Conservation (phyloP, 1,140 invertebrate genomes). For the Anastrepha obliqua region DNA sequence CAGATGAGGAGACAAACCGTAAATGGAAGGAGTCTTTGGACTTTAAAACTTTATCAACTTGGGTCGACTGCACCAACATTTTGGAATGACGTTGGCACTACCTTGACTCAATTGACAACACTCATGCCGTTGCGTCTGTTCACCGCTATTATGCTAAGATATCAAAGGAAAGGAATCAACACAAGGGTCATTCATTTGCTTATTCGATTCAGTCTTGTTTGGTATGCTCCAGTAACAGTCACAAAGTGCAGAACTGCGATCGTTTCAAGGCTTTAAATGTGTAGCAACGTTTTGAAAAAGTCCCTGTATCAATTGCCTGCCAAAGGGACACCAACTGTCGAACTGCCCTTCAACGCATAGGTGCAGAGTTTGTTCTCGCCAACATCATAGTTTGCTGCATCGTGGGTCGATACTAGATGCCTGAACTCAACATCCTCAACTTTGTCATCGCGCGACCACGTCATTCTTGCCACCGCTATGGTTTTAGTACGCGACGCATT, state of each 20-base stretch:
- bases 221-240: not conserved
- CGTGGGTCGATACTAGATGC: not conserved
- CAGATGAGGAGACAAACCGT: not conserved
- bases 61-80: not conserved
- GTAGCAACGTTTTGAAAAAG: not conserved
- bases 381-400: not conserved
- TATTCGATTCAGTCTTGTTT: not conserved
- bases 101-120: not conserved
- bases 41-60: not conserved
- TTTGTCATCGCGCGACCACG: not conserved
- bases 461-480: not conserved
- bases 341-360: not conserved
- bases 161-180: not conserved
- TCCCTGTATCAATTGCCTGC: not conserved
- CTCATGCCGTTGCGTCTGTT: not conserved
- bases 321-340: not conserved
- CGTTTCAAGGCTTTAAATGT: not conserved
- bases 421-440: not conserved
- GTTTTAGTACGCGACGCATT: not conserved
- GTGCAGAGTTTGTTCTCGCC: not conserved
- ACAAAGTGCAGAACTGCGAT: not conserved
- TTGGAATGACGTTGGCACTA: not conserved
- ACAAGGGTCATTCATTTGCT: not conserved
- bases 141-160: not conserved
- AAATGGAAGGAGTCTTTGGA: not conserved